Base-by-base conservation (phyloP, 2,888 invertebrate species). In the Mechanitis messenoides region DNA sequence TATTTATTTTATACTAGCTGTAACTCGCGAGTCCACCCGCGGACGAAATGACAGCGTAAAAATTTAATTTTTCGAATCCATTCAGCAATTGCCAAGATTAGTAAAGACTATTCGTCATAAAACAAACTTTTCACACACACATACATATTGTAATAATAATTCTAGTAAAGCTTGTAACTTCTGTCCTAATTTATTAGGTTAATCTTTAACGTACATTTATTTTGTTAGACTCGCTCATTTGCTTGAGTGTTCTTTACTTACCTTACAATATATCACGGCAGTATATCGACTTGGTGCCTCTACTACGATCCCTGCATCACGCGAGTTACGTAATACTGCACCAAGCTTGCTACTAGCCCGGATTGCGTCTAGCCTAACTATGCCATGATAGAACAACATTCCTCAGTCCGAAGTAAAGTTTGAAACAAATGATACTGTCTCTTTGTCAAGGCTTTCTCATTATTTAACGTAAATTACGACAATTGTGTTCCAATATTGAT, bases 281-380 rank as follows among this genome's bases (percentile, higher is more conserved):
- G 28, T 45, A 55, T 46, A 35, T 55, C 35, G 12, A 50, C 31
- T 57, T 54, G 57, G 55, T 33, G 20, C 45, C 59, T 42, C 53
- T 56, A 31, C 53, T 54, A 62, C 58, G 33, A 58, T 54, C 67
- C 55, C 54, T 64, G 45, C 46, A 33, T 46, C 79, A 79, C 79
- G 81, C 78, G 74, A 81, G 58, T 76, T 72, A 80, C 76, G 76
- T 78, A 80, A 81, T 67, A 67, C 60, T 68, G 68, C 70, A 61
- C 71, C 71, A 74, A 72, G 78, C 76, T 80, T 78, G 68, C 69
- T 68, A 77, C 81, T 81, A 80, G 72, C 79, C 81, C 71, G 76
- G 74, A 79, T 78, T 67, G 59, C 55, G 38, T 60, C 11, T 59
- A 57, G n/a, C 9, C 5, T 11, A n/a, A 53, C 45, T 33, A 50